These are phyloP conservation scores for Mamestra brassicae DNA, from an alignment of 2,888 invertebrate genomes.

Conservation along the genomic window DNA sequence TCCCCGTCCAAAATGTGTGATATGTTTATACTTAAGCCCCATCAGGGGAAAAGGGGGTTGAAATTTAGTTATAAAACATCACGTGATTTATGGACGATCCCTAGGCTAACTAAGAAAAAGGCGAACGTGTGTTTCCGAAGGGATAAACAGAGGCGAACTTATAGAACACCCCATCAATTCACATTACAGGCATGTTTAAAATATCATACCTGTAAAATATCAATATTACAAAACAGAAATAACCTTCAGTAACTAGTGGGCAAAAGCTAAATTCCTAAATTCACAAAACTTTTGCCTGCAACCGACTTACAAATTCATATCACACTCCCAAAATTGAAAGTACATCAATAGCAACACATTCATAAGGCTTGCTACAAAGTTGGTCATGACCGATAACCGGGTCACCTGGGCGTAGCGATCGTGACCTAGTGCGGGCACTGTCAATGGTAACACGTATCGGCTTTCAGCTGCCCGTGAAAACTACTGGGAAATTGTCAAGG, in stretches of 20 bases:
- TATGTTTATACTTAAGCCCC: too few species aligned
- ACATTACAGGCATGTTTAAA: too few species aligned
- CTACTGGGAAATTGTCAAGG: background rate
- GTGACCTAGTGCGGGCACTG: conserved; percentile 45
- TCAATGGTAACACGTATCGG: conserved; percentile 26
- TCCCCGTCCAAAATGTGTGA: too few species aligned
- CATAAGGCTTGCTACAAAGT: background rate
- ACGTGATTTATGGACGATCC: too few species aligned
- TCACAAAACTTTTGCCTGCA: too few species aligned
- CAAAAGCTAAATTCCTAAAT: too few species aligned
- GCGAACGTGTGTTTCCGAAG: too few species aligned
- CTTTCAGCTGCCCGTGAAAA: background rate
- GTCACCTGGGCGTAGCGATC: conserved; percentile 40
- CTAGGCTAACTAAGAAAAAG: too few species aligned
- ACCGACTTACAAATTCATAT: background rate
- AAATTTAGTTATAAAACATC: too few species aligned
- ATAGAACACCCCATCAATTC: too few species aligned
- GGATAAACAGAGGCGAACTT: too few species aligned
- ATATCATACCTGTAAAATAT: background rate
- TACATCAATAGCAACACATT: background rate
- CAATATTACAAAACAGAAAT: background rate
- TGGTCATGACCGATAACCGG: conserved; percentile 57
- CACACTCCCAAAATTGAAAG: background rate
- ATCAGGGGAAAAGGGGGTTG: too few species aligned
- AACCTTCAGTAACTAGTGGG: background rate